Evolutionary conservation across 2,113 vertebrate genomes (phyloP).

Genomic region (Pipra filicauda): DNA sequence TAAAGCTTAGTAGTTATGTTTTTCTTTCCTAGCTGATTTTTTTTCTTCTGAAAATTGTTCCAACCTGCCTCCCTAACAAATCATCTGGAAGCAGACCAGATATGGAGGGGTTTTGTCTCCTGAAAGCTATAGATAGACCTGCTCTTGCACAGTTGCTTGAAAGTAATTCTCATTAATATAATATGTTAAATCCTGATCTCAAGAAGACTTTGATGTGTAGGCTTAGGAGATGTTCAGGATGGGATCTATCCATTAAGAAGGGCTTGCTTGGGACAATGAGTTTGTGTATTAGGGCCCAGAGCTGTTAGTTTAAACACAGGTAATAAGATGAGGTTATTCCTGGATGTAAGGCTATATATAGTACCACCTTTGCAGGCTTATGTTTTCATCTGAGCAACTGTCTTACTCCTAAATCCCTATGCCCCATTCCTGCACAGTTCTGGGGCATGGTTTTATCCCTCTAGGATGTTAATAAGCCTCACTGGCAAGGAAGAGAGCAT

Average conservation of each 20-base stretch:
- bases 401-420: not conserved
- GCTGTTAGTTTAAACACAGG: slow-evolving; percentile 19
- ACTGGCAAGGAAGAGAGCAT: slow-evolving; percentile 40
- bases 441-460: not conserved
- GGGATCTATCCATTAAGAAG: not conserved
- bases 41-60: not conserved
- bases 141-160: not conserved
- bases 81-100: not conserved
- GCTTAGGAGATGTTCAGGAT: not conserved
- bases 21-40: not conserved
- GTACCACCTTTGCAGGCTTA: not conserved
- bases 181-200: slow-evolving; percentile 18
- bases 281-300: not conserved
- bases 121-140: not conserved
- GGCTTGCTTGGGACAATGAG: not conserved
- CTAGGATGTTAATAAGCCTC: slow-evolving; percentile 48
- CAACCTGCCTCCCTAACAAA: not conserved
- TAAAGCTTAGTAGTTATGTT: not conserved
- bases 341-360: not conserved
- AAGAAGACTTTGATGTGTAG: slow-evolving; percentile 8
- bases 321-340: slow-evolving; percentile 23
- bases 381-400: not conserved
- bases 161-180: slow-evolving; percentile 43
- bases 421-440: not conserved
- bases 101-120: not conserved